Base-by-base conservation (phyloP, 2,797 vertebrate species). In the Schizothorax lantsangensis region DNA sequence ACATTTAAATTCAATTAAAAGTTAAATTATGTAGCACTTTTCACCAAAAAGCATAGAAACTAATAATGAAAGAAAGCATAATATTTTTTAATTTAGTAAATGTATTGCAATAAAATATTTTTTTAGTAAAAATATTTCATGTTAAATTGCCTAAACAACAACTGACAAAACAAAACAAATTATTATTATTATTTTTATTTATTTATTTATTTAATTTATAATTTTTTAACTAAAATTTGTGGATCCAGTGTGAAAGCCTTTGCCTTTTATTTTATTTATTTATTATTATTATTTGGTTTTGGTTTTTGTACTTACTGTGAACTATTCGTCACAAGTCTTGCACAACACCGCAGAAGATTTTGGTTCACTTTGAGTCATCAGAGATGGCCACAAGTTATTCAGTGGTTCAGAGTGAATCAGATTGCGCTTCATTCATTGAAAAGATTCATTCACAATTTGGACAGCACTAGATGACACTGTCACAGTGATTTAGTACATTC, bases 381-480 rank as follows among this genome's bases (percentile, higher is more conserved):
- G 23, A 73, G 43, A 74, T 74, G 23, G n/a, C n/a, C 40, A 74
- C 23, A 74, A 74, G 43, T 47, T 17, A 74, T 74, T 74, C 23
- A 74, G 3, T 45, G 43, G 23, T 47, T 45, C 23, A 45, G 21
- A 15, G 11, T 73, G 23, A 73, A 45, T 73, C 6, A 47, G 17
- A 52, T 52, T 49, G 15, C 4, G 0, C 17, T 33, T 75, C 73
- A 11, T 49, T 49, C 14, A 49, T 74, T 74, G 15, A 74, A 49
- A 49, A 74, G 30, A 78, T n/a, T 38, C 1, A 38, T 59, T 78
- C 19, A 54, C 30, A 77, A 12, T 21, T 43, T 72, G 64, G 15
- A 68, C 21, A n/a, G 9, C 36, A 43, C 11, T 43, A 23, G 47
- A 36, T 77, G 47, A 23, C 45, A 33, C 2, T 43, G 36, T 79